Evolutionary conservation across 2,113 vertebrate genomes (phyloP), one percentile per base, ranked within the genome.

Genomic region (Nesospiza acunhae): DNA sequence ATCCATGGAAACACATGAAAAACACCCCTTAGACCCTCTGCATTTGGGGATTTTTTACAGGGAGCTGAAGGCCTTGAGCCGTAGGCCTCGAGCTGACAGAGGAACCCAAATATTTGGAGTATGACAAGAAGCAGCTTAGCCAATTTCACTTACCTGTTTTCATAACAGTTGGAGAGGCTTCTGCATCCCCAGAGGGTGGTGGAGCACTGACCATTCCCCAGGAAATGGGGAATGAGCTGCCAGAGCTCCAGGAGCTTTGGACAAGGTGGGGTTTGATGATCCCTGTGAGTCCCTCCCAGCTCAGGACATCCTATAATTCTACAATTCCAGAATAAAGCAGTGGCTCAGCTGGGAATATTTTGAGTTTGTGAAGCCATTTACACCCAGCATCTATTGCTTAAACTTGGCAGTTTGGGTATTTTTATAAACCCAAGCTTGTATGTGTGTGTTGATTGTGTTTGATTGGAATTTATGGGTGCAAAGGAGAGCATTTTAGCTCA

Each of bases 101-200:
- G 33, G 91, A 87, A 35, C 47, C 55, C 94, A 96, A 91, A 94
- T 91, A 85, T 93, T 93, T 91, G 93, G 87, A 58, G 56, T 49
- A 55, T 5, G 75, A 85, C 59, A 67, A 93, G 84, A 64, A 90
- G 46, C 62, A 94, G 84, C 59, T 81, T 7, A 9, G 39, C 42
- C 70, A 90, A 55, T 90, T 76, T 47, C 69, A 85, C 58, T 93
- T 35, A 5, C 47, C 75, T 87, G 93, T 77, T 95, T 90, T 74
- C 87, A 17, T 41, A 77, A 35, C 50, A 84, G 78, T 87, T 86
- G 94, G 87, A 90, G 90, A 93, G 59, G 84, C 79, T 97, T 78
- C 94, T 93, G 64, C 75, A 22, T 69, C 87, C 85, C 47, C 62
- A 3, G 0, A n/a, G n/a, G n/a, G 39, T 39, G 39, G 39, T 39